Evolutionary conservation across 2,797 vertebrate species (phyloP), one percentile per base, ranked within the genome.

Genomic region (Pseudochaenichthys georgianus): DNA sequence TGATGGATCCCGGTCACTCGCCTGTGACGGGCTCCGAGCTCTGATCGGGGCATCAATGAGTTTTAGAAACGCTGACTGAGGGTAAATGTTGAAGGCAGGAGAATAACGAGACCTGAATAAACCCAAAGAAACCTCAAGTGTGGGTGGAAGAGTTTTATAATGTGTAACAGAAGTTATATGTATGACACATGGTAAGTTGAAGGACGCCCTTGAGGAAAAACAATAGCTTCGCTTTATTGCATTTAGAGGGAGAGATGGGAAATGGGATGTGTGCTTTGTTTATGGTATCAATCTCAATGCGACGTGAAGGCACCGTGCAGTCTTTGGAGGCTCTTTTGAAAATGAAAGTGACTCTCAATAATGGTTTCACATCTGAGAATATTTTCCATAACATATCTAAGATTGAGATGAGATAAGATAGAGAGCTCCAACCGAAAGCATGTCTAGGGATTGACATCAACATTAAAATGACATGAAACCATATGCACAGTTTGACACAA

Each of bases 21-120:
- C 72, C 82, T 68, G 47, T 94, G 84, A 93, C 90, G 80, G 81
- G 75, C 87, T 86, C 28, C 43, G 54, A 70, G 68, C 68, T 71
- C 54, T 73, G 82, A 83, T 46, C 57, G 64, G 31, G 43, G 73
- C 70, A 64, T 65, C 74, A 78, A 84, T 68, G 69, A 78, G 70
- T 60, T 70, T 83, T 11, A 9, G 38, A 46, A 63, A 17, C 42
- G 68, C 72, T 54, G 47, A 61, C 53, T 47, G 63, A 63, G 38
- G 38, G 53, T 16, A 64, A 68, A 75, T 81, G 58, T 52, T 31
- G 53, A 69, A 61, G 48, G n/a, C 45, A 67, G 76, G 31, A 64
- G 60, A 82, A 73, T 73, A 55, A 68, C 13, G 23, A 66, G 69
- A 46, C 2, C 38, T 19, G 21, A 61, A 72, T 16, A 53, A 46